A percentile compares a stretch with the other conserved stretches of the same genome.
Conservation (phyloP, 53 echinoderm and acorn worm genomes). For the Holothuria scabra region DNA sequence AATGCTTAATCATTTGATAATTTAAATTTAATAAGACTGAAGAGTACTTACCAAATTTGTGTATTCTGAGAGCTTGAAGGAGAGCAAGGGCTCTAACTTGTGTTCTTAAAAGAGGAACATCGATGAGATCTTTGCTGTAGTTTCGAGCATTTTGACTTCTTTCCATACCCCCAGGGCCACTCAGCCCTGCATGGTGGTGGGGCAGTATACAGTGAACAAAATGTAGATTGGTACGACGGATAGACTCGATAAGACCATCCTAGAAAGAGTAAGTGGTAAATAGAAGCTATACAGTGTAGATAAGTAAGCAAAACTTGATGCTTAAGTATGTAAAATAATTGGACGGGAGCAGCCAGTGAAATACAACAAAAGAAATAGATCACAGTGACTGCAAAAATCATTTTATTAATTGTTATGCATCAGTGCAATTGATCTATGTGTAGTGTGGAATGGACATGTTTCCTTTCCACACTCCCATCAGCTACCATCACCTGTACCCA, state of each 20-base stretch:
- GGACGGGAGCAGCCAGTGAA: too few species aligned
- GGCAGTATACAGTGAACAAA: slow-evolving; percentile 93
- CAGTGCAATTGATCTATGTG: too few species aligned
- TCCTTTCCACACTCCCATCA: too few species aligned
- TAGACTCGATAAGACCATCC: slow-evolving; percentile 91
- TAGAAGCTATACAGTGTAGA: too few species aligned
- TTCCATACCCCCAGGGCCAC: slow-evolving; percentile 45
- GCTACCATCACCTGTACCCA: too few species aligned
- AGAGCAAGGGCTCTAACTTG: slow-evolving; percentile 78
- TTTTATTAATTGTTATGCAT: too few species aligned
- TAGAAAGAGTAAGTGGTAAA: not conserved
- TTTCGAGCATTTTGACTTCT: slow-evolving; percentile 21
- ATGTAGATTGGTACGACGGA: slow-evolving; percentile 87
- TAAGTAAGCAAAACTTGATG: too few species aligned
- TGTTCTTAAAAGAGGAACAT: slow-evolving; percentile 81
- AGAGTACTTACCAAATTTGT: slow-evolving; percentile 79
- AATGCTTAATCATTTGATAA: too few species aligned
- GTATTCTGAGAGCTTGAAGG: slow-evolving; percentile 79
- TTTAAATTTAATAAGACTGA: not conserved
- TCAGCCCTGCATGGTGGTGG: slow-evolving; percentile 84
- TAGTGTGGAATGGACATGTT: too few species aligned
- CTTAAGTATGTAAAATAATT: too few species aligned
- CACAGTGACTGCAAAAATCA: too few species aligned
- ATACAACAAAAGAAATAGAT: too few species aligned
- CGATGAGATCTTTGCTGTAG: slow-evolving; percentile 67